These are phyloP conservation scores for Benitochromis conjunctus DNA, from an alignment of 2,113 vertebrate species.

Conservation along the genomic window DNA sequence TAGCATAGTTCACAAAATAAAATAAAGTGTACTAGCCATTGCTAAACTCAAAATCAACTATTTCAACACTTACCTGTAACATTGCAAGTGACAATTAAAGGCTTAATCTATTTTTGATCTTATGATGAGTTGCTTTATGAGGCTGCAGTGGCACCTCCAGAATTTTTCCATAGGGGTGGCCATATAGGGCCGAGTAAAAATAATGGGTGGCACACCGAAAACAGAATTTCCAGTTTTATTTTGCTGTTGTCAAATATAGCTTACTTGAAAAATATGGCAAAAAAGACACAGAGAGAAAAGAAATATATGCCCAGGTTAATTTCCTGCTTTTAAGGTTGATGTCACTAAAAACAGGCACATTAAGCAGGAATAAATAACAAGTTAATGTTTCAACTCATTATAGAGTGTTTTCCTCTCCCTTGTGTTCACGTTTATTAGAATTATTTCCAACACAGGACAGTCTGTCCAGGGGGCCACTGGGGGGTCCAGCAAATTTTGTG, in stretches of 20 bases:
- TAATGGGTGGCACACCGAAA: background rate
- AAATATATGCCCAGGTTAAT: background rate
- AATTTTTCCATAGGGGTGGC: background rate
- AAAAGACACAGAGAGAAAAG: background rate
- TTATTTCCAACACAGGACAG: too few relatives aligned
- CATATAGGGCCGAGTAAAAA: background rate
- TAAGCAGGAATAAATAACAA: background rate
- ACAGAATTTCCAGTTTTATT: rapidly evolving
- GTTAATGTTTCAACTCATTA: background rate
- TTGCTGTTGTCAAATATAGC: background rate
- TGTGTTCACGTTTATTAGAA: too few relatives aligned
- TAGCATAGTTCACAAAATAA: background rate
- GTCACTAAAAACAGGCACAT: too few relatives aligned
- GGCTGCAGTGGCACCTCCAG: background rate
- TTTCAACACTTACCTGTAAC: background rate
- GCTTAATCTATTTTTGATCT: background rate
- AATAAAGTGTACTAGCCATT: background rate
- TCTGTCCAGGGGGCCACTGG: background rate
- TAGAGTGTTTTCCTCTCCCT: background rate
- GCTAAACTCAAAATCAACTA: background rate
- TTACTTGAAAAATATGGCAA: background rate
- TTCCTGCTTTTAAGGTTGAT: background rate
- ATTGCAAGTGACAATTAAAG: too few relatives aligned
- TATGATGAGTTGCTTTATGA: background rate
- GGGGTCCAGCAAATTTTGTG: background rate